Conservation (phyloP, 2,888 invertebrate species). For the Netelia melanura region DNA sequence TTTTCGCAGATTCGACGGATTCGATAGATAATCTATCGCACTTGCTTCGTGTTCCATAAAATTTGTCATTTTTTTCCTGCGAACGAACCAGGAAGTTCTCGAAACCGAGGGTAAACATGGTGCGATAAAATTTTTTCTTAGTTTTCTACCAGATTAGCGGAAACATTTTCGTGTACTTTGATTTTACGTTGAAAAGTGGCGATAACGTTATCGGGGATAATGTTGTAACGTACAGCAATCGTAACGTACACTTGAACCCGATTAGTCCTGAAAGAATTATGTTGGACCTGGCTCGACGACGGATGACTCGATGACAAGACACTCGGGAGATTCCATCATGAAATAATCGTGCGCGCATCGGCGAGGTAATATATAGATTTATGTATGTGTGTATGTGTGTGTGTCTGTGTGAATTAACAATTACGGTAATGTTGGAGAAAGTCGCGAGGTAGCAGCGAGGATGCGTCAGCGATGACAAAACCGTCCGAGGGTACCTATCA, state of each 20-base stretch:
- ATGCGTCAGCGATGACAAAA: conserved; percentile 46
- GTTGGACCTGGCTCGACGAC: neutral
- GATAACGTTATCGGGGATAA: conserved; percentile 44
- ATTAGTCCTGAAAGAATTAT: conserved; percentile 24
- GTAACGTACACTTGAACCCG: conserved; percentile 27
- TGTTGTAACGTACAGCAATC: neutral
- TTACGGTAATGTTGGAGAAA: conserved; percentile 25
- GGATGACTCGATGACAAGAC: neutral
- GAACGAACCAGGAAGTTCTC: neutral
- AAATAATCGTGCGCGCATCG: neutral
- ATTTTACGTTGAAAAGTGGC: neutral
- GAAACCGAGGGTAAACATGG: neutral
- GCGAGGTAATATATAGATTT: neutral
- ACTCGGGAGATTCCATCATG: neutral
- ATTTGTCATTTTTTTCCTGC: too few relatives aligned
- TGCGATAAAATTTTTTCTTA: neutral
- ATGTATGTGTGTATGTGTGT: neutral
- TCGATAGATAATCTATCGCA: too few relatives aligned
- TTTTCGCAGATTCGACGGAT: too few relatives aligned
- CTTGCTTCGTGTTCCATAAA: too few relatives aligned
- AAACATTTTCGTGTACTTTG: neutral
- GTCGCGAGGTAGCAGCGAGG: neutral
- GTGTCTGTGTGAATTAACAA: neutral
- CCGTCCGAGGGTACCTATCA: neutral
- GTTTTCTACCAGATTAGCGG: neutral